A percentile compares a stretch with the other conserved stretches of the same genome.
Conservation (phyloP, 2,797 vertebrate species). For the Propithecus perrieri region DNA sequence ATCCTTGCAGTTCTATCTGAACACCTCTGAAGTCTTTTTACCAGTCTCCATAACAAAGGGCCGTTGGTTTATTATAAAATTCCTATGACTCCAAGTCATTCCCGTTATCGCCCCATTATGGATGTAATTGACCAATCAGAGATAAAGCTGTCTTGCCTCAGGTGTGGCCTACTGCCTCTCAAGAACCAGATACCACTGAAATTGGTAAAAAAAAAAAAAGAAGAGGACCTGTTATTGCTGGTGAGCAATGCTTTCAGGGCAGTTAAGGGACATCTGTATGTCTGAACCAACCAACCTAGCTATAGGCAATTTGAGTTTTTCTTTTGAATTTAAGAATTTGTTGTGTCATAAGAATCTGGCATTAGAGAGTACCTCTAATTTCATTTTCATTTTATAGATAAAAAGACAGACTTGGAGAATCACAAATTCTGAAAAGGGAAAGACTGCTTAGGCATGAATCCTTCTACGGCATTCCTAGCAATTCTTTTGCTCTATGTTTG, state of each 20-base stretch:
- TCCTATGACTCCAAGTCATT: background rate
- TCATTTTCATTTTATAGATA: background rate
- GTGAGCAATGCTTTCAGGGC: background rate
- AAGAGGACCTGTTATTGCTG: background rate
- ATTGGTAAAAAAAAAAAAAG: background rate
- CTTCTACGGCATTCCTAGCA: background rate
- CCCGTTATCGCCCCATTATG: background rate
- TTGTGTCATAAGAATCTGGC: background rate
- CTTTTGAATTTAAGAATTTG: conserved; percentile 14
- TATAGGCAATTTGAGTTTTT: background rate
- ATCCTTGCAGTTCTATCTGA: background rate
- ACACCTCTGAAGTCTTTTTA: background rate
- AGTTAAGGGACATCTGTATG: background rate
- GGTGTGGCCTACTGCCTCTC: background rate
- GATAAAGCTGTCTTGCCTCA: background rate
- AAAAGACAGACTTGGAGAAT: background rate
- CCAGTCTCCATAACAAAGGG: background rate
- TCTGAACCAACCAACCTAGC: background rate
- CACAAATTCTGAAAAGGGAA: background rate
- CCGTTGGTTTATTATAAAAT: background rate
- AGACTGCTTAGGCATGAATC: background rate
- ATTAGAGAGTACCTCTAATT: background rate
- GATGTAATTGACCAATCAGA: background rate
- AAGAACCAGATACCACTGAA: background rate
- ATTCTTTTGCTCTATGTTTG: background rate